These are phyloP conservation scores for Pangasius larnaudii DNA, from an alignment of 2,797 vertebrate species.

Conservation along the genomic window DNA sequence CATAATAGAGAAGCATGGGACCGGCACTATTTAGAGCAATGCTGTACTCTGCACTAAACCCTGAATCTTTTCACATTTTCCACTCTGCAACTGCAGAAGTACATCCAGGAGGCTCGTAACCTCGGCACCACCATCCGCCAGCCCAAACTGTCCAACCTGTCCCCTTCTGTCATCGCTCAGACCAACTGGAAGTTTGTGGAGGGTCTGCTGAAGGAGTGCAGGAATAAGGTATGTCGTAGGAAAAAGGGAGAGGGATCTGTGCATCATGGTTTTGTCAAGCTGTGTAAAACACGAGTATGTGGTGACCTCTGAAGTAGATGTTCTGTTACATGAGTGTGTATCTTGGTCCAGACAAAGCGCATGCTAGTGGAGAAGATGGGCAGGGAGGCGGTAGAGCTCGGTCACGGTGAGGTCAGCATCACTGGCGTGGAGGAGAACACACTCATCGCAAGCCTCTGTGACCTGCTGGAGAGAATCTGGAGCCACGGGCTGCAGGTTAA, in stretches of 20 bases:
- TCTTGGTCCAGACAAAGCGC: slow-evolving; percentile 86
- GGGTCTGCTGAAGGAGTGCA: slow-evolving; percentile 94
- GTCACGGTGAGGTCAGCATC: slow-evolving; percentile 97
- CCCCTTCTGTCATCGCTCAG: slow-evolving; percentile 96
- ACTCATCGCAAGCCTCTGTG: slow-evolving; percentile 95
- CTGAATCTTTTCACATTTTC: slow-evolving; percentile 38
- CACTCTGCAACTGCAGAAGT: slow-evolving; percentile 80
- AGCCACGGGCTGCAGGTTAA: slow-evolving; percentile 97
- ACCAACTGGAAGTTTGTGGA: slow-evolving; percentile 99
- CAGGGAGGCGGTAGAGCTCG: slow-evolving; percentile 95
- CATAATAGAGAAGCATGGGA: background rate
- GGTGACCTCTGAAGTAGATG: background rate
- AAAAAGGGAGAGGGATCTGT: background rate
- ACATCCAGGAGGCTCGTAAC: slow-evolving; percentile 97
- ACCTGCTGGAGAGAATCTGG: slow-evolving; percentile 98
- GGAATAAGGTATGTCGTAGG: slow-evolving; percentile 86
- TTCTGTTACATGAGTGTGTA: background rate
- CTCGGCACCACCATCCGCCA: slow-evolving; percentile 94
- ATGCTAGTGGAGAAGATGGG: slow-evolving; percentile 99
- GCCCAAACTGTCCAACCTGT: slow-evolving; percentile 97
- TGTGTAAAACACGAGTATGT: background rate
- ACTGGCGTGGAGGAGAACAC: slow-evolving; percentile 98
- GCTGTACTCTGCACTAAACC: background rate
- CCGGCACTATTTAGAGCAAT: background rate
- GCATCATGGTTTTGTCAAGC: background rate